Base-by-base conservation (phyloP, 2,888 invertebrate species). In the Eurois occulta region DNA sequence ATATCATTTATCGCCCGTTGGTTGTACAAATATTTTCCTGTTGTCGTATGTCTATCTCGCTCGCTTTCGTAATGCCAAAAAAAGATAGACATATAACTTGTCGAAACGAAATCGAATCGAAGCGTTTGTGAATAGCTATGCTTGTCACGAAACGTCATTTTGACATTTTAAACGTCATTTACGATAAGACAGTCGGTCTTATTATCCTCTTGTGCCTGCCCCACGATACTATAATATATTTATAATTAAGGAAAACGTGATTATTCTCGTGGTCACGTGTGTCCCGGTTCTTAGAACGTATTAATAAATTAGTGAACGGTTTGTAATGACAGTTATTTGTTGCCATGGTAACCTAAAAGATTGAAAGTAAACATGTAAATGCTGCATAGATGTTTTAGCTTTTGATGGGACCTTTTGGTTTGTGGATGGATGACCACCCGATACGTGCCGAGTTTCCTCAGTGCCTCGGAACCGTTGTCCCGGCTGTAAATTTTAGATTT, bases 141-240 rank as follows among this genome's bases (percentile, higher is more conserved):
- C n/a, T n/a, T n/a, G n/a, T n/a, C n/a, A n/a, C n/a, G 13, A 38
- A 28, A 73, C 74, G 74, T 74, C 28, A 73, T 24, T 18, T 52
- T 48, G 24, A 28, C 32, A 48, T 55, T 16, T 0, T 28, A 32
- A 38, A 72, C 46, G 73, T 48, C 35, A 72, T n/a, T 16, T 35
- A 24, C 8, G n/a, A 35, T 72, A 72, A 38, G 6, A 46, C n/a
- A n/a, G n/a, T n/a, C n/a, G n/a, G n/a, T n/a, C n/a, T n/a, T n/a
- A n/a, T n/a, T n/a, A 0, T 38, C 71, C 71, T 58, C 28, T 28
- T 18, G 28, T 58, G 18, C 32, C 16, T 6, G 69, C 16, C 24
- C 7, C n/a, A 8, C 21, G 13, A 46, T n/a, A n/a, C 13, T 18
- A 41, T 8, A 67, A 2, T 21, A 7, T 41, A 58, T 16, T 58